A percentile compares a stretch with the other conserved stretches of the same genome.
phyloP scores from a whole-genome alignment of 2,797 vertebrate genomes.

The Thripadectes ignobilis region DNA sequence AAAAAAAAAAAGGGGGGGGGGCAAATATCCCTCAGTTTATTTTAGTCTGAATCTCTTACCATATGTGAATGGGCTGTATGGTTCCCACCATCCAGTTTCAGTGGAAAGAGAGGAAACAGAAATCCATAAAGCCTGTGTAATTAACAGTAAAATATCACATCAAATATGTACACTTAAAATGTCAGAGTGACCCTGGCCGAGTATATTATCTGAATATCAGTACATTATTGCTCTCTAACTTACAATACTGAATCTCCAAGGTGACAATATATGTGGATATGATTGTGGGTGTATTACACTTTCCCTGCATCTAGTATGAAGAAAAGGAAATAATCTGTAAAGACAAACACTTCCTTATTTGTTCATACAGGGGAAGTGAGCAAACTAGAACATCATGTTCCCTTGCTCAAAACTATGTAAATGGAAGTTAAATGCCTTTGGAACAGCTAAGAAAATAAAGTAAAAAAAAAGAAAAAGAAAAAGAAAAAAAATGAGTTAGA shows the following conservation, averaged over 20 bases:
- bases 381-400: slow-evolving; percentile 24
- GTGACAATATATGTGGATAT: slow-evolving; percentile 6
- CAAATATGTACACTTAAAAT: background rate
- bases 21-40: background rate
- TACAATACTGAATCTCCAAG: slow-evolving; percentile 20
- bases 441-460: background rate
- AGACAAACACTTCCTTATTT: slow-evolving; percentile 43
- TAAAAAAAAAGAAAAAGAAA: background rate
- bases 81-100: background rate
- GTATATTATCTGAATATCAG: background rate
- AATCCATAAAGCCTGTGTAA: background rate
- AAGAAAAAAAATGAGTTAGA: background rate
- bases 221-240: background rate
- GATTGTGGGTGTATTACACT: slow-evolving; percentile 43
- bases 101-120: background rate
- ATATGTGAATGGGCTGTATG: background rate
- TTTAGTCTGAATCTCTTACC: background rate
- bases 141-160: background rate
- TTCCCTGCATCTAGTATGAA: background rate
- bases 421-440: background rate
- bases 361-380: slow-evolving; percentile 3
- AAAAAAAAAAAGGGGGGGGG: background rate
- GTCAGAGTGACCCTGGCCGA: background rate
- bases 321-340: slow-evolving; percentile 40
- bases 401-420: background rate